Evolutionary conservation across 2,797 vertebrate genomes (phyloP), one percentile per base, ranked within the genome.

Genomic region (Dicrostonyx torquatus): DNA sequence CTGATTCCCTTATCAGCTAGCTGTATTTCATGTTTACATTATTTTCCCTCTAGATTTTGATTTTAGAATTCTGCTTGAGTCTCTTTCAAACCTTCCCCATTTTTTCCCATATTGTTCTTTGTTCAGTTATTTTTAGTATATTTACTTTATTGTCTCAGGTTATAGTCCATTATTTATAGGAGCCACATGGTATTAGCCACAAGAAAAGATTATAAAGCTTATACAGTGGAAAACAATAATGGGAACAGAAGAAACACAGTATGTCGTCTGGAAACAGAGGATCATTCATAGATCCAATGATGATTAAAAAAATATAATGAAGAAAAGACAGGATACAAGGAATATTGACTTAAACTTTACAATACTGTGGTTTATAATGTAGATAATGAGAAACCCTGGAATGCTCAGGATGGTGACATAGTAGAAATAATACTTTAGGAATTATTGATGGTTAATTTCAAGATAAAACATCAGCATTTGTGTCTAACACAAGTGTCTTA

Each of bases 401-500:
- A 48, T 24, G 3, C 72, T 66, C 68, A 94, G 24, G 29, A 18
- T 82, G 9, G 18, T 87, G 11, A 68, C 62, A 6, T 55, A 7
- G 6, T 91, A 43, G 31, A 93, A 89, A 78, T 2, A 90, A 17
- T 78, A 24, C 40, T 79, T 55, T 62, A 45, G 34, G 22, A 86
- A 76, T 93, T 45, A 55, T 5, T 45, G 24, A 72, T 62, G 73
- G 73, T 18, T 17, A 87, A 43, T n/a, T 76, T 3, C 22, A 60
- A 76, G 7, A 72, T 31, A 93, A 55, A 76, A 88, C 10, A 14
- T 45, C 73, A 43, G 17, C 31, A 55, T 82, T 72, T 90, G 29
- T 87, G 34, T 48, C 31, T 53, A 83, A 91, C 6, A 48, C 45
- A 95, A 72, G 50, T 91, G 4, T n/a, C 87, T 96, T 93, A 89